Conservation (phyloP, 2,113 vertebrate genomes). For the Tragelaphus buxtoni region DNA sequence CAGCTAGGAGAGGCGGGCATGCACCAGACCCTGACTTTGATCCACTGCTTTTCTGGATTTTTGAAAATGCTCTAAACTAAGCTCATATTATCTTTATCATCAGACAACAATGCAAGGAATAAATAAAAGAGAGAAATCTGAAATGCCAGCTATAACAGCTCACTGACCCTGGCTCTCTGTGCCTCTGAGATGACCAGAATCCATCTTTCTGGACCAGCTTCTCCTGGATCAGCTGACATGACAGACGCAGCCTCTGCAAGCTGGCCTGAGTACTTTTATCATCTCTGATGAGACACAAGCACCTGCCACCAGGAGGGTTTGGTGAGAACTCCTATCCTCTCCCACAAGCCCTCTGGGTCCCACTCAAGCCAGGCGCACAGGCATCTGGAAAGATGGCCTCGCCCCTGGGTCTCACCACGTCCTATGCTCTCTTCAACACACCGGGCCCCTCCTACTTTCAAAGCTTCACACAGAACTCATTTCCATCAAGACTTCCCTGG, state of each 20-base stretch:
- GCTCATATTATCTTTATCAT: background rate
- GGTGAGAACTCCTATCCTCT: background rate
- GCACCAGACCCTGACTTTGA: background rate
- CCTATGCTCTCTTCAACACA: background rate
- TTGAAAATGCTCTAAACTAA: background rate
- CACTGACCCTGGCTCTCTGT: background rate
- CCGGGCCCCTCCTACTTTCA: background rate
- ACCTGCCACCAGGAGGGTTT: background rate
- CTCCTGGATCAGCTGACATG: background rate
- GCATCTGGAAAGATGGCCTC: background rate
- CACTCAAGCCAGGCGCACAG: accelerated
- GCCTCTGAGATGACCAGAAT: too few relatives aligned
- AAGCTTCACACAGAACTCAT: background rate
- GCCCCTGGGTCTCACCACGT: background rate
- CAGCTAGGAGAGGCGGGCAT: background rate
- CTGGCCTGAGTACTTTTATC: background rate
- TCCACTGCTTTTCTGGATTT: background rate
- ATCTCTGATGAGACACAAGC: background rate
- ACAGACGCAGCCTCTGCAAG: background rate
- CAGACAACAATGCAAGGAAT: background rate
- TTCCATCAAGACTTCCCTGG: background rate
- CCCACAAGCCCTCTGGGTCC: background rate
- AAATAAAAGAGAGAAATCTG: background rate
- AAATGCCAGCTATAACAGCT: background rate
- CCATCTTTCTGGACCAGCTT: background rate